Percentiles rank a stretch among this genome's conserved stretches.
phyloP scores from a whole-genome alignment of 92 coral and sea anemone genomes.

The Heliopora coerulea region DNA sequence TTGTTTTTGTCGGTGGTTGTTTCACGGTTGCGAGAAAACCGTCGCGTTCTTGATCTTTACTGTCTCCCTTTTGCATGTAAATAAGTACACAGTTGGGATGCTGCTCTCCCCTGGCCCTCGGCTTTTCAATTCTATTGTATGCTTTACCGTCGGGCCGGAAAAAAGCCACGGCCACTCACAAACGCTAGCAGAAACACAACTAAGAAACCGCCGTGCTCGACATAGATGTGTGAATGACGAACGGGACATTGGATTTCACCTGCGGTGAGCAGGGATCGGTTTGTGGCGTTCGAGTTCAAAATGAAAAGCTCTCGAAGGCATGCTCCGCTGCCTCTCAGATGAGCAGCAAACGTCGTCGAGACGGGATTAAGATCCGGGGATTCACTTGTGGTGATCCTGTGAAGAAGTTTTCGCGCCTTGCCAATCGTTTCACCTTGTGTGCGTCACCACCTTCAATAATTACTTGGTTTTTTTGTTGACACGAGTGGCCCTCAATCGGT shows the following conservation, averaged over 20 bases:
- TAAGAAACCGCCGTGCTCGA: slow-evolving; percentile 7
- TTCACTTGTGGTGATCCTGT: slow-evolving; percentile 12
- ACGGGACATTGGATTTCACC: slow-evolving; percentile 13
- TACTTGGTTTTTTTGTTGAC: slow-evolving; percentile 33
- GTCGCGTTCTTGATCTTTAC: slow-evolving; percentile 8
- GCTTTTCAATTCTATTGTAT: slow-evolving; percentile 28
- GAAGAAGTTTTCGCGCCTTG: slow-evolving; percentile 39
- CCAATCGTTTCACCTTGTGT: background rate
- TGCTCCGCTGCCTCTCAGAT: background rate
- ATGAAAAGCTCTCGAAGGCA: background rate
- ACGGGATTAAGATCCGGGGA: background rate
- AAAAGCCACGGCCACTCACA: background rate
- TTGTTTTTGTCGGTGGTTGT: background rate
- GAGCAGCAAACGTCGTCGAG: background rate
- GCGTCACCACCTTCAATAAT: slow-evolving; percentile 19
- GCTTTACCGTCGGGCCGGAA: slow-evolving; percentile 29
- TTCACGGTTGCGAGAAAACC: background rate
- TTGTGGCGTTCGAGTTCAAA: background rate
- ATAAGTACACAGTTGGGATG: slow-evolving; percentile 24
- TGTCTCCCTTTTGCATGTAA: background rate
- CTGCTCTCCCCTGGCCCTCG: background rate
- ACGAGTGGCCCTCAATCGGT: slow-evolving; percentile 18
- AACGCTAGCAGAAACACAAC: slow-evolving; percentile 6
- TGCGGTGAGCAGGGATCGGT: slow-evolving; percentile 8
- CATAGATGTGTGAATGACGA: background rate